Conservation (phyloP, 2,113 vertebrate genomes). For the Pseudonaja textilis region DNA sequence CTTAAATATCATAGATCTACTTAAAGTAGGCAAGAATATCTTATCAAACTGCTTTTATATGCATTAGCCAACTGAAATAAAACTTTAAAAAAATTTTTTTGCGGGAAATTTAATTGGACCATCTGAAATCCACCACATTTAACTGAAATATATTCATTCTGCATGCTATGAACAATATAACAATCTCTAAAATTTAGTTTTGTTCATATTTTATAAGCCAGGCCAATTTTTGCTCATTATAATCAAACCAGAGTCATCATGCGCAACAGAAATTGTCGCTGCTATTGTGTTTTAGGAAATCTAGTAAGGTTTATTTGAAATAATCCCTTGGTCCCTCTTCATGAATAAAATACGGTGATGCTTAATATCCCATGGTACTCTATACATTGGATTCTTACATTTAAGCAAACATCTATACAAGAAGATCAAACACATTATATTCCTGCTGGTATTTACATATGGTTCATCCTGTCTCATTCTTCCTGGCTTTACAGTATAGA, state of each 20-base stretch:
- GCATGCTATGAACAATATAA: conserved; percentile 42
- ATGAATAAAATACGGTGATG: conserved; percentile 61
- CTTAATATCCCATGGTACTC: conserved; percentile 59
- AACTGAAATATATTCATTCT: conserved; percentile 54
- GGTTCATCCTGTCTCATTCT: conserved; percentile 17
- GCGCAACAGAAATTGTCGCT: conserved; percentile 57
- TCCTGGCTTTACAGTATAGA: conserved; percentile 30
- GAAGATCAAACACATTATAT: conserved; percentile 24
- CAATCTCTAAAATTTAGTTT: conserved; percentile 61
- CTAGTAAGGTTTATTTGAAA: conserved; percentile 49
- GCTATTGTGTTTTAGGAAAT: conserved; percentile 61
- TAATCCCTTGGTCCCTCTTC: conserved; percentile 62
- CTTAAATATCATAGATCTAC: not conserved
- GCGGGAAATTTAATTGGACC: conserved; percentile 45
- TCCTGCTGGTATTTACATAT: conserved; percentile 22
- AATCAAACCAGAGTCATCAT: conserved; percentile 46
- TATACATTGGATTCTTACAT: conserved; percentile 53
- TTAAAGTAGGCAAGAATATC: conserved; percentile 6
- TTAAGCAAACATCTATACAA: conserved; percentile 52
- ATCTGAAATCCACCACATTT: conserved; percentile 47
- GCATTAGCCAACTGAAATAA: not conserved
- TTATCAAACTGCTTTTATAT: not conserved
- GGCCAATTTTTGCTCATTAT: conserved; percentile 42
- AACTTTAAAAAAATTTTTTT: not conserved
- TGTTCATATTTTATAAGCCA: conserved; percentile 61